Base-by-base conservation (phyloP, 2,888 invertebrate genomes). In the Calliphora vomitoria region DNA sequence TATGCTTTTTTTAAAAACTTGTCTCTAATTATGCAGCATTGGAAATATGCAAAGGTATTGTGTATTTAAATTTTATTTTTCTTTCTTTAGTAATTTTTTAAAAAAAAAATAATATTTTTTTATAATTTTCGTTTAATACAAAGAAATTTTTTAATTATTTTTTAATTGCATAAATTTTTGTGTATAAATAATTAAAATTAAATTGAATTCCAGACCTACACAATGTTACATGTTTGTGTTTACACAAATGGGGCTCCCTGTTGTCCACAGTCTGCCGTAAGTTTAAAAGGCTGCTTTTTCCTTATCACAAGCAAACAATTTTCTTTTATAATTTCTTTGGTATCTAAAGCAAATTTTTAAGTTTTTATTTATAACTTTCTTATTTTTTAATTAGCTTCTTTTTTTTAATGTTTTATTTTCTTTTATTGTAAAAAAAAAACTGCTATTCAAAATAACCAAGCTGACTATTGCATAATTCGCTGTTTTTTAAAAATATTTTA, bases 221-320 rank as follows among this genome's bases (percentile, higher is more conserved):
- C 97, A 92, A 97, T 97, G 93, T 96, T 98, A 90, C 97, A 98
- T 95, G 97, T 97, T 94, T 98, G 97, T 95, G 97, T 97, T 93
- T 94, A 96, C 92, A 96, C 97, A 95, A 97, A 97, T 96, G 97
- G 96, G 94, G 95, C 96, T 91, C 96, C 96, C 90, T 97, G 97
- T 96, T 97, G 97, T 95, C 96, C 97, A 89, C 96, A 96, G 91
- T 95, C 95, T 91, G 82, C 85, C 58, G 96, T 96, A 96, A 96
- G 96, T 96, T 91, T 83, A 47, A 50, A 55, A 60, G 71, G 74
- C 85, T 53, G 79, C 58, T 75, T 72, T 62, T 53, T 31, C 18
- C 11, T 44, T 20, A 35, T 62, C 18, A 53, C 41, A 31, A 72
- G 31, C 35, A 87, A 81, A 58, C 41, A 4, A 78, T 71, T 82